Evolutionary conservation across 2,888 invertebrate genomes (phyloP).

Genomic region (Tenthredo mesomela): DNA sequence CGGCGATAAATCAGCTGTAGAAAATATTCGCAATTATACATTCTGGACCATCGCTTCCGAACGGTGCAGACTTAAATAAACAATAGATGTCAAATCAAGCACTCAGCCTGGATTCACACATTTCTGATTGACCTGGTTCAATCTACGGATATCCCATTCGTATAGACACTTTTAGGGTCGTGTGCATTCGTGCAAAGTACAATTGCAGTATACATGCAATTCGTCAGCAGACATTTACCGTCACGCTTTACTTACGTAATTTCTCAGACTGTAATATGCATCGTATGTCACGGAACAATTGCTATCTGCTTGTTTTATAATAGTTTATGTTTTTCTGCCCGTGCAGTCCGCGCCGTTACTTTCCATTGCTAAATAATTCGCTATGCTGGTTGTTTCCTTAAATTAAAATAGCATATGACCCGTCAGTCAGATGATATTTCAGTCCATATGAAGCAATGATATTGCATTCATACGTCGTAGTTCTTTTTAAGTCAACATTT

Average conservation of each 20-base stretch:
- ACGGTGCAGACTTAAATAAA: not conserved
- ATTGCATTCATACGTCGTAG: not conserved
- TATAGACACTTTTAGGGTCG: not conserved
- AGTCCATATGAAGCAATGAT: not conserved
- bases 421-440: not conserved
- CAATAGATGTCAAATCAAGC: conserved; percentile 5
- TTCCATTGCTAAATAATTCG: conserved; percentile 31
- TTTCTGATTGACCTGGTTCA: not conserved
- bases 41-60: conserved; percentile 20
- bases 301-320: not conserved
- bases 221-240: not conserved
- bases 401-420: not conserved
- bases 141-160: not conserved
- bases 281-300: conserved; percentile 38
- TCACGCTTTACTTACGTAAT: not conserved
- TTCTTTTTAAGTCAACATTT: not conserved
- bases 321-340: not conserved
- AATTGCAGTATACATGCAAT: not conserved
- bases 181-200: not conserved
- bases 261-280: not conserved
- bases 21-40: not conserved
- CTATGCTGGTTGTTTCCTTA: not conserved
- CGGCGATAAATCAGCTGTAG: not conserved
- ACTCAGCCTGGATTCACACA: not conserved
- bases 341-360: not conserved